Percentiles rank a stretch among this genome's conserved stretches.
Evolutionary conservation across 2,888 invertebrate genomes (phyloP).

Genomic region (Thelaira solivaga): DNA sequence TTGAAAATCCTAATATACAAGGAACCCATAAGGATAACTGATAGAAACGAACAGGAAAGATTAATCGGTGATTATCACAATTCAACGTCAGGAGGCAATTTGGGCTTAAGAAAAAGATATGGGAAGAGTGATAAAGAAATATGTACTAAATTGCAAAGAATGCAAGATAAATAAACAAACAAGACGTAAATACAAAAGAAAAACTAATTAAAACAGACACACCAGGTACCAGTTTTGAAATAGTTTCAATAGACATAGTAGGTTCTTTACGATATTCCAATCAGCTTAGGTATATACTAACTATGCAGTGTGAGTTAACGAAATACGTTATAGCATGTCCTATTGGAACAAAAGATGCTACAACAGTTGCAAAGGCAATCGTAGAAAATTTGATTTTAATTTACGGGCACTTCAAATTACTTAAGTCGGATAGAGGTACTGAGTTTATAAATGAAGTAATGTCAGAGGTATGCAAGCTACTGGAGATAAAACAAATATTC

Average conservation of each 20-base stretch:
- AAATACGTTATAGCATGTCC: conserved; percentile 19
- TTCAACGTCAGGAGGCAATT: no score
- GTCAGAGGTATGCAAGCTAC: conserved; percentile 13
- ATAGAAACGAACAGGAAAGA: no score
- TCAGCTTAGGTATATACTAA: background rate
- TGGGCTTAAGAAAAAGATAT: no score
- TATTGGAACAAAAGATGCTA: conserved; percentile 22
- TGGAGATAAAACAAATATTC: conserved; percentile 39
- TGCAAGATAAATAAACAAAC: background rate
- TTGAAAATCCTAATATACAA: no score
- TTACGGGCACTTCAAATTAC: conserved; percentile 19
- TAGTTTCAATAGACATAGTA: background rate
- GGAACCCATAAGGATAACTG: no score
- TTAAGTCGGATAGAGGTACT: conserved; percentile 27
- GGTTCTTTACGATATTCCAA: no score
- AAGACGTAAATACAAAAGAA: background rate
- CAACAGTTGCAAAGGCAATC: conserved; percentile 32
- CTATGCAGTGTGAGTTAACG: no score
- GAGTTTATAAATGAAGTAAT: conserved; percentile 35
- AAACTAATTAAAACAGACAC: background rate
- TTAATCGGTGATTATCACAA: no score
- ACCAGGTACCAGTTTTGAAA: background rate
- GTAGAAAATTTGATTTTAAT: conserved; percentile 36
- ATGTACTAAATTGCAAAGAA: background rate
- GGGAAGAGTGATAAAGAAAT: no score